These are phyloP conservation scores for Drosophila varians DNA, from an alignment of 1,140 invertebrate genomes.

Conservation along the genomic window DNA sequence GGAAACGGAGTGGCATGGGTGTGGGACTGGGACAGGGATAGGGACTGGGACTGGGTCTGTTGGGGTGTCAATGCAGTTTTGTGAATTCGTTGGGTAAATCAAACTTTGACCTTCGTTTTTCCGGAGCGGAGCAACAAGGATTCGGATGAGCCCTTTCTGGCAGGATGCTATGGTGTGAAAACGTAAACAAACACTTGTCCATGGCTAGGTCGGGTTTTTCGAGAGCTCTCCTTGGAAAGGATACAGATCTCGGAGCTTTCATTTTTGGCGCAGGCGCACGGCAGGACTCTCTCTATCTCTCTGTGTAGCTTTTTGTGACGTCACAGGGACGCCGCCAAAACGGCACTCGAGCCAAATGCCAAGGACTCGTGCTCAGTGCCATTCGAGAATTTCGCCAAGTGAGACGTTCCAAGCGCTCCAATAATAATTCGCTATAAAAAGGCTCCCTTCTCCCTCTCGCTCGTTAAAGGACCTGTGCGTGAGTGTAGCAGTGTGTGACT, in stretches of 20 bases:
- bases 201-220: conserved; percentile 29
- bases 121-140: conserved; percentile 30
- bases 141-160: conserved; percentile 9
- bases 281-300: neutral
- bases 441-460: neutral
- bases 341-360: conserved; percentile 59
- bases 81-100: conserved; percentile 17
- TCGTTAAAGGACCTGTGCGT: neutral
- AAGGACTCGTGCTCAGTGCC: conserved; percentile 73
- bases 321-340: conserved; percentile 51
- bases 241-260: conserved; percentile 31
- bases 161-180: conserved; percentile 36
- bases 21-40: too few relatives aligned
- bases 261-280: conserved; percentile 30
- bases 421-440: neutral
- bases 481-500: conserved; percentile 2
- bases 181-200: conserved; percentile 78
- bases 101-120: conserved; percentile 41
- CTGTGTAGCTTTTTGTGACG: conserved; percentile 50
- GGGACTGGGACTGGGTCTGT: too few relatives aligned
- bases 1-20: conserved; percentile 8
- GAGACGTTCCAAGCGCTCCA: conserved; percentile 46
- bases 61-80: conserved; percentile 17
- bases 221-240: neutral
- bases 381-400: conserved; percentile 62